A percentile compares a stretch with the other conserved stretches of the same genome.
Conservation (phyloP, 2,797 vertebrate genomes). For the Dendrocincla fuliginosa region DNA sequence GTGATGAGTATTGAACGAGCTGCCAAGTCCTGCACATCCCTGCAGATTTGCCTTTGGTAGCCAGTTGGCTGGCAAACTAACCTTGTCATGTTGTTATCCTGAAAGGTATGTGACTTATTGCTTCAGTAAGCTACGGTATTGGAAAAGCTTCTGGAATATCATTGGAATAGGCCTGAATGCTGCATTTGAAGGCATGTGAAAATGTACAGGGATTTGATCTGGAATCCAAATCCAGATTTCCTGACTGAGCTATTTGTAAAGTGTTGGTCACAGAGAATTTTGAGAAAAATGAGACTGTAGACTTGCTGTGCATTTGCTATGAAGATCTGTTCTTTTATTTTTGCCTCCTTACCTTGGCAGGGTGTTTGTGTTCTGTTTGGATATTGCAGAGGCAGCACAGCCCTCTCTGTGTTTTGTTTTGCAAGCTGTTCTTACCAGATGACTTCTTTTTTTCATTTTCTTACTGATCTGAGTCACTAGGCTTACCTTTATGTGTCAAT, state of each 20-base stretch:
- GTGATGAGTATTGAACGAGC: not conserved
- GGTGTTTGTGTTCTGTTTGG: not conserved
- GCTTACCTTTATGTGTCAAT: not conserved
- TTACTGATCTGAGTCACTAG: not conserved
- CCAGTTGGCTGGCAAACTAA: not conserved
- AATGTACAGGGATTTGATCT: not conserved
- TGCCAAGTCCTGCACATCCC: not conserved
- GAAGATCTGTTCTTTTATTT: not conserved
- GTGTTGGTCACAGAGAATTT: not conserved
- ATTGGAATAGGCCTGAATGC: not conserved
- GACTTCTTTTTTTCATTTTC: not conserved
- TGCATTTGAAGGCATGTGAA: not conserved
- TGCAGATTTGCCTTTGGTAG: not conserved
- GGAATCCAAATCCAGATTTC: not conserved
- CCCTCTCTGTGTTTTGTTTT: not conserved
- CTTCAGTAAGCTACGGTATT: not conserved
- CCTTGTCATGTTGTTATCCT: not conserved
- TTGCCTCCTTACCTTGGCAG: not conserved
- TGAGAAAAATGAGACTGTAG: not conserved
- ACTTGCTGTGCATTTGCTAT: not conserved
- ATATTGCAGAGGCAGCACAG: not conserved
- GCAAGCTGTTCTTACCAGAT: not conserved
- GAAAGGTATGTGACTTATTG: not conserved
- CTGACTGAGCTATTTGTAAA: not conserved
- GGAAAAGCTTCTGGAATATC: not conserved